Evolutionary conservation across 2,888 invertebrate genomes (phyloP), one percentile per base, ranked within the genome.

Genomic region (Syrista parreyssii): DNA sequence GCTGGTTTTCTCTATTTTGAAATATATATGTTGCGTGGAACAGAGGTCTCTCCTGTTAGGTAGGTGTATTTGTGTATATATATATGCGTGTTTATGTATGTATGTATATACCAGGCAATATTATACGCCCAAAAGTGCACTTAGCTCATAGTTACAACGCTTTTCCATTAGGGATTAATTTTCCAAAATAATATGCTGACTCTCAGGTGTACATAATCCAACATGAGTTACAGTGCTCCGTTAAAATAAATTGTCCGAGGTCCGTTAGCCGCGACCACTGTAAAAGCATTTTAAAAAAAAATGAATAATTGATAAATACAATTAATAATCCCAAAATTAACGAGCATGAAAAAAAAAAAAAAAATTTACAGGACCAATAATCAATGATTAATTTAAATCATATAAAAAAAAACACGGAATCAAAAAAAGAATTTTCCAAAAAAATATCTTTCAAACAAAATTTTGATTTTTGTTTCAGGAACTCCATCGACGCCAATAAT

Each of bases 401-500:
- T n/a, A n/a, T n/a, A n/a, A n/a, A n/a, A n/a, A n/a, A n/a, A n/a
- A n/a, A n/a, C n/a, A n/a, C n/a, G n/a, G n/a, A n/a, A n/a, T n/a
- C n/a, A n/a, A n/a, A n/a, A n/a, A n/a, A n/a, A n/a, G n/a, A n/a
- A n/a, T n/a, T n/a, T n/a, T n/a, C n/a, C n/a, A n/a, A n/a, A n/a
- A n/a, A n/a, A n/a, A n/a, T n/a, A n/a, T n/a, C n/a, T n/a, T n/a
- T n/a, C n/a, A 12, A 40, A 40, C 4, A 40, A 11, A 11, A 34
- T 23, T 55, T 55, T 11, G 31, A 32, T 84, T 78, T 77, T 34
- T 88, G 87, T 88, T 92, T 9, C 89, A 93, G 93, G 92, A 83
- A 91, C 92, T 79, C 93, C 93, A 83, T 92, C 93, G 80, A 93
- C 93, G 84, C 92, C 93, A 82, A 93, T 93, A 88, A 95, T 96